Evolutionary conservation across 2,888 invertebrate genomes (phyloP), one percentile per base, ranked within the genome.

Genomic region (Nysson spinosus): DNA sequence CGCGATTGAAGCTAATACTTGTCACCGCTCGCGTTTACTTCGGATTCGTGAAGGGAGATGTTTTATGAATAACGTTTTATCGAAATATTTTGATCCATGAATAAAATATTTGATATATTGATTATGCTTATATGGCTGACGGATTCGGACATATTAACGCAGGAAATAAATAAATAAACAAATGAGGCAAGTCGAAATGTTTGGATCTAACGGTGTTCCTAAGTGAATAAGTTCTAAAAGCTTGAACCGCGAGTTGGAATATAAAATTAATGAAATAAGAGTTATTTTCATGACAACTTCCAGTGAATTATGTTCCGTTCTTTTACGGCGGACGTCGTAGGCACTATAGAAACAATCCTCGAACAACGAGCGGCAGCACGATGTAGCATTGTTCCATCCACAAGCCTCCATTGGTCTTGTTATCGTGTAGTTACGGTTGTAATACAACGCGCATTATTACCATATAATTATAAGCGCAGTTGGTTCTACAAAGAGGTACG

Each of bases 371-470:
- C 37, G 34, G n/a, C 16, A 51, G 60, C 42, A 44, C 14, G 42
- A 37, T 16, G 26, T 42, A 34, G 74, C 64, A 75, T 75, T 77
- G 77, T 77, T 58, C 75, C 64, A 52, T 76, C 50, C 39, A 12
- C 37, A 40, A 62, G 40, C 64, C 77, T 76, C 67, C 67, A 64
- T 56, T 58, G 67, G 62, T 51, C 74, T 68, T 74, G 74, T 74
- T 77, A 66, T 61, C 61, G 65, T 62, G 71, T 66, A 71, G 42
- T 51, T 65, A 39, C 57, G 22, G 60, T 74, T 77, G 75, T 75
- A 75, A 68, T 65, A 76, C 70, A 71, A 51, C 61, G 60, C 62
- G 60, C 70, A 58, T 63, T 66, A 77, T 77, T 74, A 77, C 61
- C 75, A 75, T 75, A 77, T 75, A 75, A 75, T 76, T 75, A 75